Evolutionary conservation across 2,888 invertebrate species (phyloP), one percentile per base, ranked within the genome.

Genomic region (Sepiola atlantica): DNA sequence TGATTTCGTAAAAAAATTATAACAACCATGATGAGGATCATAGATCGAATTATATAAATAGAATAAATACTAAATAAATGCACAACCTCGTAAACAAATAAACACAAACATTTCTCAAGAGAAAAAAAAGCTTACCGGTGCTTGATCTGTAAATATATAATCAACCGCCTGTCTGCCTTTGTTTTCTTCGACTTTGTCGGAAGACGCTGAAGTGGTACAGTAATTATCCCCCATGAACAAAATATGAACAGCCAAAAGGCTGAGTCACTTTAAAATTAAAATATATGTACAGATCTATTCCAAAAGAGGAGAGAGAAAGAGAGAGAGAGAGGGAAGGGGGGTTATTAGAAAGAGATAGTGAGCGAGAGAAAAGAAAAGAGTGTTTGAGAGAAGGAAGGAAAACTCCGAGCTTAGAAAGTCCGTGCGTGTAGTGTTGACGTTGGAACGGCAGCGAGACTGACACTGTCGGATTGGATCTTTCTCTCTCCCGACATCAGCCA

Each of bases 161-260:
- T 77, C 77, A 77, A 77, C 77, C n/a, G 77, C 77, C 2, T 77
- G 77, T 12, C 77, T 77, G 77, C 18, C 77, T 32, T 77, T 77
- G 77, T 77, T n/a, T 77, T 32, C 77, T 32, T 77, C 77, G n/a
- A 32, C 32, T 77, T 77, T n/a, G 32, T 77, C 77, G 16, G 32
- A 77, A n/a, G 77, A 77, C 32, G 16, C n/a, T n/a, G 77, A n/a
- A 32, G 77, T 77, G 77, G 77, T 16, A 77, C 77, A 77, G 21
- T 77, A 77, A 77, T 77, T 77, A 77, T 77, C 77, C 77, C 77
- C 77, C 77, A 77, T 77, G 77, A 77, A 77, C n/a, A 77, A 32
- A 32, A 14, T n/a, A 77, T 45, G 45, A n/a, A 77, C 32, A 77
- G 77, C 77, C 77, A 16, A 77, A 77, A 16, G 77, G 77, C 77